These are phyloP conservation scores for Dendrophyllia cribrosa DNA, from an alignment of 64 coral and sea anemone genomes.

Conservation along the genomic window DNA sequence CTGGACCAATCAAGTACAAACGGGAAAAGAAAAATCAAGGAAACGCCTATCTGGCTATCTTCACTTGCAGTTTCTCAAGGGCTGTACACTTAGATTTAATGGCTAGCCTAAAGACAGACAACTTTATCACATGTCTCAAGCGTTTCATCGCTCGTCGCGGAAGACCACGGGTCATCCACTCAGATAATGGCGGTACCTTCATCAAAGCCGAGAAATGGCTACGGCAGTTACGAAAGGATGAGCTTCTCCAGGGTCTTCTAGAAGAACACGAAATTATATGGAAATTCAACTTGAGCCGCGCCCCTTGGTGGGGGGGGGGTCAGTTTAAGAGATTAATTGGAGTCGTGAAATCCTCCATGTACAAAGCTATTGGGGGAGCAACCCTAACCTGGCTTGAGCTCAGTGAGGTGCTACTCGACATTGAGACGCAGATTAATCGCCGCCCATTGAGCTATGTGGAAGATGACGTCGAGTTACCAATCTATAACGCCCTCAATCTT, in stretches of 20 bases:
- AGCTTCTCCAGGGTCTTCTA: not conserved
- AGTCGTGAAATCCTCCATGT: constrained; percentile 12
- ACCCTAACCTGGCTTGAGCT: constrained; percentile 15
- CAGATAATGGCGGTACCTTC: constrained; percentile 48
- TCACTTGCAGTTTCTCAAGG: constrained; percentile 68
- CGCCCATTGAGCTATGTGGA: constrained; percentile 46
- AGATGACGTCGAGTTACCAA: constrained; percentile 37
- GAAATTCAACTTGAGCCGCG: constrained; percentile 35
- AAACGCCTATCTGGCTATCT: constrained; percentile 71
- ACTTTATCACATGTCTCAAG: constrained; percentile 53
- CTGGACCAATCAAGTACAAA: constrained; percentile 64
- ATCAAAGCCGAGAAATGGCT: constrained; percentile 42
- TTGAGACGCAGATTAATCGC: constrained; percentile 35
- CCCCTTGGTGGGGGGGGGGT: constrained; percentile 55
- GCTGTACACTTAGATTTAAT: constrained; percentile 64
- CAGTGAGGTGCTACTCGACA: constrained; percentile 51
- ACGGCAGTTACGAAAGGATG: constrained; percentile 12
- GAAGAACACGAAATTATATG: constrained; percentile 15
- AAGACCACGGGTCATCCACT: constrained; percentile 24
- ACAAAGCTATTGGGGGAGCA: constrained; percentile 21
- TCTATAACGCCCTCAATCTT: constrained; percentile 26
- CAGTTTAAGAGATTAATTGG: constrained; percentile 25
- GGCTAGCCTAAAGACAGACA: constrained; percentile 30
- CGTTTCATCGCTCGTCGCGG: constrained; percentile 47
- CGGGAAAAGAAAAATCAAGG: constrained; percentile 29